Percentiles rank a stretch among this genome's conserved stretches.
Evolutionary conservation across 1,140 invertebrate species (phyloP).

Genomic region (Drosophila virilis): DNA sequence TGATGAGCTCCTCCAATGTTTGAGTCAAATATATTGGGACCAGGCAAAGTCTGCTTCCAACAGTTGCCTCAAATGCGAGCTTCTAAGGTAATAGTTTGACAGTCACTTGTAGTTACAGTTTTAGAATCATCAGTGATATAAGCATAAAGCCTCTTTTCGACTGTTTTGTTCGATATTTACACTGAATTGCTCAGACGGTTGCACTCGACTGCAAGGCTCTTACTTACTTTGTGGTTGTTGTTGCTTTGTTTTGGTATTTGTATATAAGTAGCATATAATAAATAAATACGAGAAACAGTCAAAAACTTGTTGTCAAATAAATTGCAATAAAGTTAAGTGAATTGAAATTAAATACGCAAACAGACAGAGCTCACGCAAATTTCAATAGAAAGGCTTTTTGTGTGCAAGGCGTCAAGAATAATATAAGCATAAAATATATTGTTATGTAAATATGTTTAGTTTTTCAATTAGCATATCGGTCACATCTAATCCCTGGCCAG

Average conservation of each 20-base stretch:
- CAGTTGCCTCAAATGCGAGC: no score
- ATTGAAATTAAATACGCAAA: conserved; percentile 44
- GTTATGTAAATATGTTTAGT: conserved; percentile 27
- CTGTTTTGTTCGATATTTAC: no score
- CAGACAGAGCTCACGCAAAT: conserved; percentile 13
- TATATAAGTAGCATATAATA: not conserved
- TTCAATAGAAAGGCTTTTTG: conserved; percentile 45
- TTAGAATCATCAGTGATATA: no score
- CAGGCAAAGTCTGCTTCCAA: no score
- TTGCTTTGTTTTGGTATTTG: not conserved
- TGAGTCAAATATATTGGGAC: no score
- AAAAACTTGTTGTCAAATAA: conserved; percentile 40
- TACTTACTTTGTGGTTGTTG: not conserved
- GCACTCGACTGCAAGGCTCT: no score
- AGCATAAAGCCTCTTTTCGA: no score
- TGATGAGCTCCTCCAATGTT: no score
- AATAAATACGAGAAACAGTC: conserved; percentile 22
- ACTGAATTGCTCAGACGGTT: no score
- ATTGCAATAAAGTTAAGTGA: conserved; percentile 43
- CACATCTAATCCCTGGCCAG: conserved; percentile 1
- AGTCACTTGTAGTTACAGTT: no score
- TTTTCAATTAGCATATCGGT: conserved; percentile 24
- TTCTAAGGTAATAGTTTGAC: no score
- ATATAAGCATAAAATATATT: conserved; percentile 32
- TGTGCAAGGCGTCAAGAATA: conserved; percentile 35